A percentile compares a stretch with the other conserved stretches of the same genome.
Conservation (phyloP, 2,888 invertebrate species). For the Galerucella calmariensis region DNA sequence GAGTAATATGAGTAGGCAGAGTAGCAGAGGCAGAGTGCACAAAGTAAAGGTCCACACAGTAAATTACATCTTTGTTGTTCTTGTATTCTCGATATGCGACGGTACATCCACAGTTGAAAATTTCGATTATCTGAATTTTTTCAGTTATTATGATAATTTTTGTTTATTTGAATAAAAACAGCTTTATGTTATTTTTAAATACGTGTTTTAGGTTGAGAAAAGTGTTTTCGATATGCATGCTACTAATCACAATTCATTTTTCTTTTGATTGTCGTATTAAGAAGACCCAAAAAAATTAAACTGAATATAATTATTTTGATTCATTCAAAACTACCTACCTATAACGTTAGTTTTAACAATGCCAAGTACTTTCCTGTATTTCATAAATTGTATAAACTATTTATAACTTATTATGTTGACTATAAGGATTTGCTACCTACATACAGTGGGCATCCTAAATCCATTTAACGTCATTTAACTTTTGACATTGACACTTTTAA, state of each 20-base stretch:
- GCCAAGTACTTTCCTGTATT: background rate
- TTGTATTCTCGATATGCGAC: too few relatives aligned
- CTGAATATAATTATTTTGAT: background rate
- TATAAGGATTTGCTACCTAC: too few relatives aligned
- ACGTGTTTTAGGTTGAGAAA: background rate
- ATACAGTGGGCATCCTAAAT: too few relatives aligned
- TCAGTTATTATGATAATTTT: background rate
- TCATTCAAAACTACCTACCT: background rate
- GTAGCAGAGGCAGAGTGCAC: too few relatives aligned
- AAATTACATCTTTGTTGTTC: too few relatives aligned
- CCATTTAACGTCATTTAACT: too few relatives aligned
- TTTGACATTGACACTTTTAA: too few relatives aligned
- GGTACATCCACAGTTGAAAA: too few relatives aligned
- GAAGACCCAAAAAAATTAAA: slow-evolving; percentile 14
- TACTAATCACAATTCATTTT: slow-evolving; percentile 21
- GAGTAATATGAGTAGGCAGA: too few relatives aligned
- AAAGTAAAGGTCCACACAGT: too few relatives aligned
- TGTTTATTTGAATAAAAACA: background rate
- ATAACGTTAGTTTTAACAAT: background rate
- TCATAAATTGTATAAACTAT: background rate
- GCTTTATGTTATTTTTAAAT: background rate
- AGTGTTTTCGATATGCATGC: slow-evolving; percentile 4
- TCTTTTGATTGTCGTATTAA: slow-evolving; percentile 9
- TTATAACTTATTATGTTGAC: background rate
- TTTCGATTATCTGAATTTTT: too few relatives aligned